A percentile compares a stretch with the other conserved stretches of the same genome.
Evolutionary conservation across 1,140 invertebrate genomes (phyloP).

Genomic region (Doryteuthis pealeii): DNA sequence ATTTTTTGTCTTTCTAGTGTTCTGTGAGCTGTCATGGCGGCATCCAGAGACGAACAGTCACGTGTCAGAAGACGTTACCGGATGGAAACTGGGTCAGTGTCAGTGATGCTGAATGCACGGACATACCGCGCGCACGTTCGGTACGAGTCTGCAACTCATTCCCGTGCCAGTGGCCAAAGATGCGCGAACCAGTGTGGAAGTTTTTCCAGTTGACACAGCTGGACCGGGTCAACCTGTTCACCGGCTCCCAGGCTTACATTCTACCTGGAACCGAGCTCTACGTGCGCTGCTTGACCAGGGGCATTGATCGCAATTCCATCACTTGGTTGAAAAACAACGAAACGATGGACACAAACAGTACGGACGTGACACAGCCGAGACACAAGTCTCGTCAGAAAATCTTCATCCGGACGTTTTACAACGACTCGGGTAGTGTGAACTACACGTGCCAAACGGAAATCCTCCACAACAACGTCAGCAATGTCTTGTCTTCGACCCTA

Average conservation of each 20-base stretch:
- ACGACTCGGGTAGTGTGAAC: slow-evolving; percentile 25
- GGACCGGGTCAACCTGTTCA: slow-evolving; percentile 29
- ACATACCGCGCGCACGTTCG: slow-evolving; percentile 21
- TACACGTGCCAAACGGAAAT: slow-evolving; percentile 38
- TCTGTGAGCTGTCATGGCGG: slow-evolving; percentile 71
- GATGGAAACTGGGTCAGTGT: slow-evolving; percentile 29
- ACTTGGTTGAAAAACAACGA: slow-evolving; percentile 37
- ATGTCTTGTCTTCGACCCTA: slow-evolving; percentile 22
- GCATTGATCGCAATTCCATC: slow-evolving; percentile 29
- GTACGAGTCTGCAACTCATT: slow-evolving; percentile 29
- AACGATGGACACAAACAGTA: slow-evolving; percentile 21
- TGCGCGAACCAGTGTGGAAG: slow-evolving; percentile 28
- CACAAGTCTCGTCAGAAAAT: slow-evolving; percentile 21
- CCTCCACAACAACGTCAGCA: neutral
- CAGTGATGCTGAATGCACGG: slow-evolving; percentile 29
- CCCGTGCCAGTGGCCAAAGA: slow-evolving; percentile 33
- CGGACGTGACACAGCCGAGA: slow-evolving; percentile 25
- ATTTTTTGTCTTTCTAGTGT: slow-evolving; percentile 62
- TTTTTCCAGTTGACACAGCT: slow-evolving; percentile 46
- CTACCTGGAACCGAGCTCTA: slow-evolving; percentile 39
- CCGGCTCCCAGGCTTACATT: slow-evolving; percentile 36
- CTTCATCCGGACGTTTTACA: slow-evolving; percentile 21
- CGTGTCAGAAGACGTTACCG: slow-evolving; percentile 74
- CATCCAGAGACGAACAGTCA: slow-evolving; percentile 68
- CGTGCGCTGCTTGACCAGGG: slow-evolving; percentile 37